A percentile compares a stretch with the other conserved stretches of the same genome.
Evolutionary conservation across 1,140 invertebrate species (phyloP).

Genomic region (Penaeus vannamei): DNA sequence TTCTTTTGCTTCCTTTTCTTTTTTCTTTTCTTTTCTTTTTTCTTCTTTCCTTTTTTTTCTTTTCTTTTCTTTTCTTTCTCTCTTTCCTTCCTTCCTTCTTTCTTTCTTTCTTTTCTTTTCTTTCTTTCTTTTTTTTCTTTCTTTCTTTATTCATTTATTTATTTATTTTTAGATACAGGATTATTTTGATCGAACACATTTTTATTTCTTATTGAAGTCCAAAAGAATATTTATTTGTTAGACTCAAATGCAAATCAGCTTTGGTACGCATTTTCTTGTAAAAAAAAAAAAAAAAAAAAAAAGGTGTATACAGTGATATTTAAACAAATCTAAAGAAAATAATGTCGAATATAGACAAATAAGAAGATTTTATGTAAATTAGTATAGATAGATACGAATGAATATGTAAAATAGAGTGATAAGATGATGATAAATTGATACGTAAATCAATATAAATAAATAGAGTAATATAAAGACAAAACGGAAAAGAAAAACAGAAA

Average conservation of each 20-base stretch:
- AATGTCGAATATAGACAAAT: background rate
- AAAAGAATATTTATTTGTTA: background rate
- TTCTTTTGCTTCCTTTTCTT: background rate
- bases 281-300: no score
- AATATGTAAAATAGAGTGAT: background rate
- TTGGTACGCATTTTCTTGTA: no score
- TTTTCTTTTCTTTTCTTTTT: background rate
- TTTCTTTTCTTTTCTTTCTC: no score
- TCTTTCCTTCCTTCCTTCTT: background rate
- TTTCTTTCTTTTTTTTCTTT: background rate
- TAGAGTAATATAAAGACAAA: background rate
- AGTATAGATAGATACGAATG: background rate
- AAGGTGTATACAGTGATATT: background rate
- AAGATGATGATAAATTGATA: background rate
- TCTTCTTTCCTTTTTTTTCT: background rate
- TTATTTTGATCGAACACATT: background rate
- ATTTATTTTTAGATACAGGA: no score
- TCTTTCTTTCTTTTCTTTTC: background rate
- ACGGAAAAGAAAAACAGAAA: background rate
- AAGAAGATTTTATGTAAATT: background rate
- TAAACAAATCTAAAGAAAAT: background rate
- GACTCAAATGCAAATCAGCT: background rate
- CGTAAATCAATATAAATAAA: background rate
- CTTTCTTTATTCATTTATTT: no score
- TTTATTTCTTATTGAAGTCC: background rate